Conservation (phyloP, 2,113 vertebrate species). For the Scomber colias region DNA sequence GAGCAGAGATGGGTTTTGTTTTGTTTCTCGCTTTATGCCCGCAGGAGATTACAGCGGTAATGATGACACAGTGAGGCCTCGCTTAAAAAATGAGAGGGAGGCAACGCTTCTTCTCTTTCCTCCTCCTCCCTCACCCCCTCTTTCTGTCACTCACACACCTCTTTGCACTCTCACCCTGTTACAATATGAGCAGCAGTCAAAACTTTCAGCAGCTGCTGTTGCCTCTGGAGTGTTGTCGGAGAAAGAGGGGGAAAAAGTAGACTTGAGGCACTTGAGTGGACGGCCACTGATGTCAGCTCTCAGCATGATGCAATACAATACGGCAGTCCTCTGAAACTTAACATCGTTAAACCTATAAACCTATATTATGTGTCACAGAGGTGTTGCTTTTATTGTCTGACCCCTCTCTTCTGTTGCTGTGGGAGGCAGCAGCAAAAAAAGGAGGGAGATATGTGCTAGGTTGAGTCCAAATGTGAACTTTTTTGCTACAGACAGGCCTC, state of each 20-base stretch:
- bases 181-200: background rate
- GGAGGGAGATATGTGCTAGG: background rate
- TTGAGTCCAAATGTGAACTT: background rate
- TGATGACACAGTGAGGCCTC: slow-evolving; percentile 20
- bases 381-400: too few species aligned
- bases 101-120: slow-evolving; percentile 9
- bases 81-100: slow-evolving; percentile 30
- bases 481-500: too few species aligned
- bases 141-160: slow-evolving; percentile 31
- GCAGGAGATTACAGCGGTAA: slow-evolving; percentile 38
- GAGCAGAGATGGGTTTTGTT: slow-evolving; percentile 21
- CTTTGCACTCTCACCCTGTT: slow-evolving; percentile 10
- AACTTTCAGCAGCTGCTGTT: slow-evolving; percentile 15
- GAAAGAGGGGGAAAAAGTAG: slow-evolving; percentile 1
- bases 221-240: slow-evolving; percentile 34
- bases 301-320: background rate
- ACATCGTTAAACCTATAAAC: too few species aligned
- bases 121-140: slow-evolving; percentile 13
- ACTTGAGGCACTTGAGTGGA: slow-evolving; percentile 7
- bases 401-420: too few species aligned
- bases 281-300: background rate
- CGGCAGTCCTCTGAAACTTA: too few species aligned
- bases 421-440: background rate
- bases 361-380: too few species aligned
- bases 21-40: slow-evolving; percentile 39